Conservation (phyloP, 2,888 invertebrate species). For the Argyresthia goedartella region DNA sequence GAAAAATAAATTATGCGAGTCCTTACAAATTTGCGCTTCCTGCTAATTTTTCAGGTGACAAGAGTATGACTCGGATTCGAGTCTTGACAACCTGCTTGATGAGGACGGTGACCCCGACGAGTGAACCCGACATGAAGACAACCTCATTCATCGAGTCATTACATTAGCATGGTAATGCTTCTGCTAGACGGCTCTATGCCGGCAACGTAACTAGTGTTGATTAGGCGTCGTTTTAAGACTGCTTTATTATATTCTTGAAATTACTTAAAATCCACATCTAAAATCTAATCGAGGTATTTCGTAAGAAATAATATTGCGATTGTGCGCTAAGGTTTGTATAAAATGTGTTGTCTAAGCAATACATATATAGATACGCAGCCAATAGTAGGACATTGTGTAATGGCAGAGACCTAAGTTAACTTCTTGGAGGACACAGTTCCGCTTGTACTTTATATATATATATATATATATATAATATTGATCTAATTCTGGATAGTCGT, state of each 20-base stretch:
- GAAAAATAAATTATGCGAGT: too few relatives aligned
- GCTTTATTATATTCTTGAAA: too few relatives aligned
- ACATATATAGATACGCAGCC: too few relatives aligned
- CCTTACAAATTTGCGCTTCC: too few relatives aligned
- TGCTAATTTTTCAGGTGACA: constrained; percentile 53
- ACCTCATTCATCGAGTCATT: constrained; percentile 16
- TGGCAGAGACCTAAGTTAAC: background rate
- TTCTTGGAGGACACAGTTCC: background rate
- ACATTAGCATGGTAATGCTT: constrained; percentile 22
- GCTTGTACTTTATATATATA: background rate
- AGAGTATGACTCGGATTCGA: constrained; percentile 65
- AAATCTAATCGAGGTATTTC: too few relatives aligned
- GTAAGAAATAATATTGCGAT: too few relatives aligned
- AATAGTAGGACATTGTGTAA: background rate
- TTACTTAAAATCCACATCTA: too few relatives aligned
- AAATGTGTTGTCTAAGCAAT: too few relatives aligned
- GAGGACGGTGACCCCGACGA: constrained; percentile 20
- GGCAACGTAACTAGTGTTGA: too few relatives aligned
- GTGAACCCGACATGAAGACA: constrained; percentile 12
- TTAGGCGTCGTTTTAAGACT: too few relatives aligned
- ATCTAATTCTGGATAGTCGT: background rate
- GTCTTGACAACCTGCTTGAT: constrained; percentile 61
- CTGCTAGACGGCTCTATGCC: constrained; percentile 3
- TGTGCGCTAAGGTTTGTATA: too few relatives aligned
- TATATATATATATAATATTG: background rate